Evolutionary conservation across 2,888 invertebrate genomes (phyloP).

Genomic region (Caenorhabditis sp.): DNA sequence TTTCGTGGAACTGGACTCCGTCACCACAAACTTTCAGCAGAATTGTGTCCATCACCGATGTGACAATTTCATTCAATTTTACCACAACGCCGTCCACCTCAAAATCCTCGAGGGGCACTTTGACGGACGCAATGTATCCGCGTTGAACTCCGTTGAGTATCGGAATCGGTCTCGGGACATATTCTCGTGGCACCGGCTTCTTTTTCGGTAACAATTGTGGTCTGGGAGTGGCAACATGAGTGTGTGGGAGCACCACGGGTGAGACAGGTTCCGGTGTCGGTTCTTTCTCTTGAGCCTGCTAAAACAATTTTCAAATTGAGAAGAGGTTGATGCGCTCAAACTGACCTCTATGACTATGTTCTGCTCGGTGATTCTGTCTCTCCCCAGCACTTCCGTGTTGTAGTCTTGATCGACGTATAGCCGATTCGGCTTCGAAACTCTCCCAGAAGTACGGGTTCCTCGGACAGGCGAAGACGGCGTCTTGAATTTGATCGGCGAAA

Average conservation of each 20-base stretch:
- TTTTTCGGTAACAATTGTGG: neutral
- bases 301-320: neutral
- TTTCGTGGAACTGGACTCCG: constrained; percentile 60
- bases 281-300: constrained; percentile 30
- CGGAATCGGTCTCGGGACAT: constrained; percentile 23
- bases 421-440: constrained; percentile 61
- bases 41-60: constrained; percentile 43
- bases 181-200: constrained; percentile 14
- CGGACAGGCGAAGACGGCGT: constrained; percentile 1
- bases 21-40: constrained; percentile 65
- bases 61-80: constrained; percentile 35
- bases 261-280: neutral
- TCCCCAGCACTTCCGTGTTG: constrained; percentile 43
- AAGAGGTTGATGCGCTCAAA: neutral
- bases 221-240: too few relatives aligned
- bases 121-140: constrained; percentile 58
- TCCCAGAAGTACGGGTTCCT: constrained; percentile 16
- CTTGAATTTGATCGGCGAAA: neutral
- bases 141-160: constrained; percentile 36
- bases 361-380: constrained; percentile 29
- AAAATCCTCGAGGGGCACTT: constrained; percentile 43
- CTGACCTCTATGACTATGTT: constrained; percentile 37
- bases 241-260: too few relatives aligned
- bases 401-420: constrained; percentile 35
- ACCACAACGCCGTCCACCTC: constrained; percentile 32